Conservation (phyloP, 2,888 invertebrate species). For the Drosophila glabriapex region DNA sequence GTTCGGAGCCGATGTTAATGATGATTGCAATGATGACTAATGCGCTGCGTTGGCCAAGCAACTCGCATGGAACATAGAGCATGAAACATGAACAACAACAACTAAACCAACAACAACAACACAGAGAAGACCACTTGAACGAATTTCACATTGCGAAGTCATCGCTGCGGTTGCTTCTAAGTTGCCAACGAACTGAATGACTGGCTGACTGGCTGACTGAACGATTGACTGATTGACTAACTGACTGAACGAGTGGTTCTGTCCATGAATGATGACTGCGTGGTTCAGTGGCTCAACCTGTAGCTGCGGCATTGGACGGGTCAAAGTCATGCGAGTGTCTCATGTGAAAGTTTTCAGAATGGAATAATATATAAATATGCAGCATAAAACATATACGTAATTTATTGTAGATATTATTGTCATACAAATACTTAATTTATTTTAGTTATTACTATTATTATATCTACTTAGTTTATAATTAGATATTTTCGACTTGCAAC, state of each 20-base stretch:
- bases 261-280: constrained; percentile 48
- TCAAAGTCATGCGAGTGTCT: constrained; percentile 14
- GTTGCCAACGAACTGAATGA: constrained; percentile 8
- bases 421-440: too few relatives aligned
- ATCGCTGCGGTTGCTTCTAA: constrained; percentile 43
- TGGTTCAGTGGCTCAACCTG: constrained; percentile 57
- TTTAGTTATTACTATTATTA: too few relatives aligned
- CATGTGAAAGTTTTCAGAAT: not conserved
- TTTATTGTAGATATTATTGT: not conserved
- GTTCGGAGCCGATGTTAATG: constrained; percentile 24
- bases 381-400: not conserved
- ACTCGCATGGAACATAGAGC: constrained; percentile 47
- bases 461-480: not conserved
- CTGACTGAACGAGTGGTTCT: constrained; percentile 14
- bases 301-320: constrained; percentile 26
- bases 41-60: constrained; percentile 39
- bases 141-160: constrained; percentile 47
- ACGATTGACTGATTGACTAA: constrained; percentile 6
- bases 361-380: not conserved
- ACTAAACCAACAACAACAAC: not conserved
- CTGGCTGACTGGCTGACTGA: constrained; percentile 5
- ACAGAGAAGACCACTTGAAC: constrained; percentile 32
- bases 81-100: constrained; percentile 16
- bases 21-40: constrained; percentile 43
- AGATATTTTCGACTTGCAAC: not conserved